Evolutionary conservation across 2,888 invertebrate genomes (phyloP), one percentile per base, ranked within the genome.

Genomic region (Horisme vitalbata): DNA sequence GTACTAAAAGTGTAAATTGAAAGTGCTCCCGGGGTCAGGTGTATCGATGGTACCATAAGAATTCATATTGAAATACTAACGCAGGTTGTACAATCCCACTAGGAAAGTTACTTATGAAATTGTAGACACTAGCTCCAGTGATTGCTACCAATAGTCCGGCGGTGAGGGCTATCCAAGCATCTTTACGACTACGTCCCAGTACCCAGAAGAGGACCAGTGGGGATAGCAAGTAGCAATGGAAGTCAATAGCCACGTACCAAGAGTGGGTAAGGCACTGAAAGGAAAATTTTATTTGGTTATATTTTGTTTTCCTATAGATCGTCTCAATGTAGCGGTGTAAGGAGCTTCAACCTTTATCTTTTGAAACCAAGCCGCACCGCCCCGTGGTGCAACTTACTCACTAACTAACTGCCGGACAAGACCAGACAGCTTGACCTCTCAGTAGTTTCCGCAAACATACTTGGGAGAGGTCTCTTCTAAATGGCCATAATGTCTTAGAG

Each of bases 181-280:
- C 30, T 11, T 41, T 45, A 41, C 59, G 65, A 27, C 52, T 68
- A 0, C 58, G 51, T 3, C 61, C 59, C 0, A 77, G 47, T 5
- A 76, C 63, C 72, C 73, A 79, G 27, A 62, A 61, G 3, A 79
- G 53, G 5, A 79, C 48, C 3, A 79, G 2, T 0, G 79, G 79
- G 4, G 78, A 78, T n/a, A 78, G 7, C 0, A 79, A 44, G 46
- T 76, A 70, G 5, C 72, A 49, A 18, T 79, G 79, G 4, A 71
- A 52, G 39, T 71, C 72, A 27, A 71, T 64, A 7, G 72, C 65
- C 2, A 72, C 31, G 37, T 79, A 79, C 79, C 79, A 79, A 0
- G 73, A 55, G 24, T 75, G 75, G 7, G 33, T 35, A 1, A 75
- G 34, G 20, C 79, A 79, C 79, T 79, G 60, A 33, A 75, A 74